Evolutionary conservation across 2,888 invertebrate species (phyloP).

Genomic region (Rhopalosiphum nymphaeae): DNA sequence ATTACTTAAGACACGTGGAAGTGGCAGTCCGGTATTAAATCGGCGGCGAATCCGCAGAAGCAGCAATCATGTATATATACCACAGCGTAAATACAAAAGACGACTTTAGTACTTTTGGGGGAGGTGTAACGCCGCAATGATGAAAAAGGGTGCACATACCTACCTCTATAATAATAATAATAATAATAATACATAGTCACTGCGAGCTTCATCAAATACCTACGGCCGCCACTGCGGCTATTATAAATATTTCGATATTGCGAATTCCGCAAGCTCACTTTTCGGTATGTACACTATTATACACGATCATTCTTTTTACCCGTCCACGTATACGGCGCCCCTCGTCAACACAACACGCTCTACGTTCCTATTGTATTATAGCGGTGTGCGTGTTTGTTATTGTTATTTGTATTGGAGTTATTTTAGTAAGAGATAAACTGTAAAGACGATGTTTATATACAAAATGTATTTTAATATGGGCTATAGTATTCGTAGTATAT

Average conservation of each 20-base stretch:
- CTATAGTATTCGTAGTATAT: too few relatives aligned
- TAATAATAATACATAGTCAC: neutral
- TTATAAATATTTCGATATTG: conserved; percentile 19
- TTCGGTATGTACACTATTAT: neutral
- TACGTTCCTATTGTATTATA: neutral
- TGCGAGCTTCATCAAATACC: conserved; percentile 27
- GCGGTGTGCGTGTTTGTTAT: neutral
- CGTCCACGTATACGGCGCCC: neutral
- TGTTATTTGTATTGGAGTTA: neutral
- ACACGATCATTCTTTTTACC: conserved; percentile 1
- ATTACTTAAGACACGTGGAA: too few relatives aligned
- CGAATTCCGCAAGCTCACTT: conserved; percentile 36
- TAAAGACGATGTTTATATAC: too few relatives aligned
- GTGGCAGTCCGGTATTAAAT: too few relatives aligned
- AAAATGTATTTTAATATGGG: too few relatives aligned
- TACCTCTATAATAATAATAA: neutral
- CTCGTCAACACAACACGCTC: neutral
- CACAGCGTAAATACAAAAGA: neutral
- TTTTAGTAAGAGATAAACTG: neutral
- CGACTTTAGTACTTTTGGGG: neutral
- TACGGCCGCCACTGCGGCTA: neutral
- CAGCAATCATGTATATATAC: neutral
- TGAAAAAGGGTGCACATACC: neutral
- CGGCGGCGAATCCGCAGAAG: neutral
- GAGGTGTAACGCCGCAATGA: neutral